Conservation (phyloP, 2,113 vertebrate genomes). For the Polypterus senegalus region DNA sequence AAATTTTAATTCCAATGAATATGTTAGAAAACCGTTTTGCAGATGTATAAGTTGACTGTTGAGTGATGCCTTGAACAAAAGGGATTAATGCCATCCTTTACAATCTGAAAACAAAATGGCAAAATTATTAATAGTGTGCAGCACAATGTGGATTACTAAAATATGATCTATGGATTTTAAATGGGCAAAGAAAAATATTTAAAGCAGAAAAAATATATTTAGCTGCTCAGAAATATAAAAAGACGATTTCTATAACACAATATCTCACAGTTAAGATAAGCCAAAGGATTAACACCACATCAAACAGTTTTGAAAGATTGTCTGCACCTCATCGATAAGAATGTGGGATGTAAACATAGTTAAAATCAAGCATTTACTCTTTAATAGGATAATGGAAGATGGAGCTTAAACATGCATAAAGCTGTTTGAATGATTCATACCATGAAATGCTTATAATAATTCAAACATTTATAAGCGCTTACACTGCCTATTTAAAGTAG, state of each 20-base stretch:
- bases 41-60: background rate
- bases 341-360: slow-evolving; percentile 21
- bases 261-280: slow-evolving; percentile 24
- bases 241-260: slow-evolving; percentile 15
- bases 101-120: background rate
- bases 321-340: slow-evolving; percentile 29
- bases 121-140: slow-evolving; percentile 7
- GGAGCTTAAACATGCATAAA: slow-evolving; percentile 2
- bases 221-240: slow-evolving; percentile 18
- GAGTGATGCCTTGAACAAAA: slow-evolving; percentile 5
- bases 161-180: slow-evolving; percentile 10
- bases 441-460: background rate
- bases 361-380: slow-evolving; percentile 17
- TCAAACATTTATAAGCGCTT: slow-evolving; percentile 12
- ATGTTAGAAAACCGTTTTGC: background rate
- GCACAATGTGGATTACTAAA: background rate
- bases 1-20: slow-evolving; percentile 9
- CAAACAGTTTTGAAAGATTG: slow-evolving; percentile 21
- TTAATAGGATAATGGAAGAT: slow-evolving; percentile 5
- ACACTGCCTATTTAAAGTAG: background rate
- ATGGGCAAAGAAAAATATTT: slow-evolving; percentile 8
- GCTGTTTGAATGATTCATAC: slow-evolving; percentile 2
- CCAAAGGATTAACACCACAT: slow-evolving; percentile 20
- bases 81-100: slow-evolving; percentile 7
- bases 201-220: slow-evolving; percentile 6